These are phyloP conservation scores for Drosophila ananassae DNA, from an alignment of 1,140 invertebrate species.

Conservation along the genomic window DNA sequence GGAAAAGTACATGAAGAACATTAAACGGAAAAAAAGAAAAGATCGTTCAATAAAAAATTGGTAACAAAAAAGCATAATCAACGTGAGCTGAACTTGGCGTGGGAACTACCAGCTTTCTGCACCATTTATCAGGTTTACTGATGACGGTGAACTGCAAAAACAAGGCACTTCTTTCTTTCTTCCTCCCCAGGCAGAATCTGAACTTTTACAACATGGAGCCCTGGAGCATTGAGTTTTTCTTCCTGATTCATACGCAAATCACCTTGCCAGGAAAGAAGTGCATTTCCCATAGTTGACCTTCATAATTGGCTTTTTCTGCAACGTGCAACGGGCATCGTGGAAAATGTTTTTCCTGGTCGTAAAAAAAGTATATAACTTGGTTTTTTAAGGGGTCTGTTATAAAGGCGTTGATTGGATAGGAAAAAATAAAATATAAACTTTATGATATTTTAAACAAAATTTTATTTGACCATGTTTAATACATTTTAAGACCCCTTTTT, in stretches of 20 bases:
- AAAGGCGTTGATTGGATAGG: not conserved
- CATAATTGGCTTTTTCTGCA: constrained; percentile 15
- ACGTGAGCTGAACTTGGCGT: constrained; percentile 42
- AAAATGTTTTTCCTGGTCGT: not conserved
- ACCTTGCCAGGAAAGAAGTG: constrained; percentile 13
- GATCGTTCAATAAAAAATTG: constrained; percentile 46
- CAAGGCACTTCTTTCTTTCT: constrained; percentile 1
- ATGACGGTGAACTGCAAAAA: constrained; percentile 21
- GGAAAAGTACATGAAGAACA: constrained; percentile 14
- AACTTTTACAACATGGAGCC: constrained; percentile 24
- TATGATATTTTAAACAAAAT: not conserved
- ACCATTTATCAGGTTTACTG: constrained; percentile 48
- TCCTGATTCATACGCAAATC: constrained; percentile 29
- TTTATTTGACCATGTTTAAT: not conserved
- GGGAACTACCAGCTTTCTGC: constrained; percentile 45
- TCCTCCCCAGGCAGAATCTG: constrained; percentile 1
- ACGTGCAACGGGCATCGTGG: not conserved
- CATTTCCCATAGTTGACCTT: constrained; percentile 42
- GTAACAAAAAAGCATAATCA: constrained; percentile 45
- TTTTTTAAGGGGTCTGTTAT: not conserved
- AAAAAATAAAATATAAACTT: not conserved
- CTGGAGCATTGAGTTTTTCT: constrained; percentile 22
- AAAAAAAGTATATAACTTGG: not conserved
- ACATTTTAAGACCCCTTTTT: not conserved
- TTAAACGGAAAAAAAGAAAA: constrained; percentile 2